A percentile compares a stretch with the other conserved stretches of the same genome.
Conservation (phyloP, 92 coral and sea anemone genomes). For the Siderastrea siderea region DNA sequence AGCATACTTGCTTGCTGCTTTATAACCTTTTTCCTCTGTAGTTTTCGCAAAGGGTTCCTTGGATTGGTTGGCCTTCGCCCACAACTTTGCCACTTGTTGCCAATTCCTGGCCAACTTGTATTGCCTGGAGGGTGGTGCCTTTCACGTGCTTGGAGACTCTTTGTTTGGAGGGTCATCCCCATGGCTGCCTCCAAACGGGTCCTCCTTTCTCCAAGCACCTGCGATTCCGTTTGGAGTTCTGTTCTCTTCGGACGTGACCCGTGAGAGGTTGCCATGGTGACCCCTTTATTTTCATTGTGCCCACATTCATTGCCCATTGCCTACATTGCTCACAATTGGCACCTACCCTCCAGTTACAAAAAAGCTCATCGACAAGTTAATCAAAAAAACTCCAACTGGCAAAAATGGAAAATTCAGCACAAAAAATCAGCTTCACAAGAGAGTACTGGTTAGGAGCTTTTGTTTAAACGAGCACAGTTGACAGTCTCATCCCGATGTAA, state of each 20-base stretch:
- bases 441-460: no score
- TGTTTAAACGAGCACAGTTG: no score
- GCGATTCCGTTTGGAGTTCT: not conserved
- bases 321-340: no score
- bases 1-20: not conserved
- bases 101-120: not conserved
- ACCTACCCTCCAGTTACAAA: no score
- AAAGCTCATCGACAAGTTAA: no score
- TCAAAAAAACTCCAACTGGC: no score
- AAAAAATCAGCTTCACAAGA: no score
- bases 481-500: no score
- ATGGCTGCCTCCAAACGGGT: slow-evolving; percentile 1
- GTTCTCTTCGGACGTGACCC: not conserved
- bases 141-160: not conserved
- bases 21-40: not conserved
- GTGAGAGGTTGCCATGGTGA: no score
- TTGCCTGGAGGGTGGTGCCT: not conserved
- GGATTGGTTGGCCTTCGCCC: not conserved
- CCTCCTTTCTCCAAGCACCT: slow-evolving; percentile 15
- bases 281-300: no score
- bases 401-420: no score
- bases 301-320: no score
- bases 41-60: not conserved
- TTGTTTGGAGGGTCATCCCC: slow-evolving; percentile 1
- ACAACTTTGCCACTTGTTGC: not conserved